These are phyloP conservation scores for Caenorhabditis imperialis DNA, from an alignment of 2,888 invertebrate species.

Conservation along the genomic window DNA sequence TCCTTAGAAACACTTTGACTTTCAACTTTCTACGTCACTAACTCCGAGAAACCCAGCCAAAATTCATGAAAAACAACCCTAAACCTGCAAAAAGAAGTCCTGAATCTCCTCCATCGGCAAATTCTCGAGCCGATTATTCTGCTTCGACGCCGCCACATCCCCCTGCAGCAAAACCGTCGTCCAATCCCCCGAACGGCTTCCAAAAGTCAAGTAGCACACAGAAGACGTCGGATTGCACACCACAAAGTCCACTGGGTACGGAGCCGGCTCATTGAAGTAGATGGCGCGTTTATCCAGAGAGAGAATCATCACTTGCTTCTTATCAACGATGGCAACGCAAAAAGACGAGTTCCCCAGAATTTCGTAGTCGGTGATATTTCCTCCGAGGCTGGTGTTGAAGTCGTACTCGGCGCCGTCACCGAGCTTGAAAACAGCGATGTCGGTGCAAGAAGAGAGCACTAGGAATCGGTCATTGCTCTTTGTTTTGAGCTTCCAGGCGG, in stretches of 20 bases:
- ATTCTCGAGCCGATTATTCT: conserved; percentile 44
- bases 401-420: conserved; percentile 29
- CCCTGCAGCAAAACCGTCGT: conserved; percentile 14
- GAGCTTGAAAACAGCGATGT: conserved; percentile 38
- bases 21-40: no score
- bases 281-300: conserved; percentile 34
- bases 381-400: conserved; percentile 21
- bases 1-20: no score
- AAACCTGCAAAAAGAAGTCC: conserved; percentile 31
- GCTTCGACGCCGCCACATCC: conserved; percentile 29
- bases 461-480: conserved; percentile 45
- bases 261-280: conserved; percentile 27
- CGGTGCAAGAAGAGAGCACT: conserved; percentile 37
- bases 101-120: conserved; percentile 17
- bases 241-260: conserved; percentile 28
- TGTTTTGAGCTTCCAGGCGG: conserved; percentile 44
- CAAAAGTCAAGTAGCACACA: conserved; percentile 29
- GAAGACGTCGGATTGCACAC: conserved; percentile 19
- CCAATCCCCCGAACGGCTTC: conserved; percentile 24
- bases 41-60: no score
- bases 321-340: conserved; percentile 22
- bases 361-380: conserved; percentile 33
- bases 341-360: conserved; percentile 46
- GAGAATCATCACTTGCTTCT: conserved; percentile 17
- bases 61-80: background rate